Conservation (phyloP, 2,113 vertebrate species). For the Platysternon megacephalum region DNA sequence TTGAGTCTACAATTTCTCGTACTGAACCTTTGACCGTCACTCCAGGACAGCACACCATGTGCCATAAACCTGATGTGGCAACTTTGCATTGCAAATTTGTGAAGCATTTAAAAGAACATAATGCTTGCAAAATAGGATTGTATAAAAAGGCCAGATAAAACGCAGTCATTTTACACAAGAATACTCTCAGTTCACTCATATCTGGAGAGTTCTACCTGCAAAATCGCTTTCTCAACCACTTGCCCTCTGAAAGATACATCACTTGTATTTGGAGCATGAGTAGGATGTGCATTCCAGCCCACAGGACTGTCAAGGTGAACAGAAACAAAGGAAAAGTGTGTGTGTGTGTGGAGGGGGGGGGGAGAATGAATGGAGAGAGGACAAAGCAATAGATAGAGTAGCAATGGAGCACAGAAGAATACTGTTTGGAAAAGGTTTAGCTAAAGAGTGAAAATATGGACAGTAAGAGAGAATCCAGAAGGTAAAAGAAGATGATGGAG, state of each 20-base stretch:
- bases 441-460: not conserved
- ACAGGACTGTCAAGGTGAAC: not conserved
- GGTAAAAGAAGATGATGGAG: not conserved
- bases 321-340: not conserved
- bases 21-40: not conserved
- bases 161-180: constrained; percentile 1
- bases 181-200: constrained; percentile 25
- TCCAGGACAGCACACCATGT: not conserved
- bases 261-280: constrained; percentile 44
- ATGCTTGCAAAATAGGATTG: not conserved
- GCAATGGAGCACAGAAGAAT: not conserved
- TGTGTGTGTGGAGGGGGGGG: not conserved
- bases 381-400: not conserved
- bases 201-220: constrained; percentile 3
- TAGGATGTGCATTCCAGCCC: not conserved
- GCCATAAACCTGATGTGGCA: not conserved
- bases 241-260: constrained; percentile 42
- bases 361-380: not conserved
- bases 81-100: not conserved
- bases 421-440: not conserved
- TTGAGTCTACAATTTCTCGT: constrained; percentile 12
- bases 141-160: not conserved
- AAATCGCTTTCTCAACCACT: constrained; percentile 43
- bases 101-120: not conserved
- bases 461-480: not conserved